Percentiles rank a stretch among this genome's conserved stretches.
phyloP scores from a whole-genome alignment of 2,113 vertebrate genomes.

The Tetraodon nigroviridis region DNA sequence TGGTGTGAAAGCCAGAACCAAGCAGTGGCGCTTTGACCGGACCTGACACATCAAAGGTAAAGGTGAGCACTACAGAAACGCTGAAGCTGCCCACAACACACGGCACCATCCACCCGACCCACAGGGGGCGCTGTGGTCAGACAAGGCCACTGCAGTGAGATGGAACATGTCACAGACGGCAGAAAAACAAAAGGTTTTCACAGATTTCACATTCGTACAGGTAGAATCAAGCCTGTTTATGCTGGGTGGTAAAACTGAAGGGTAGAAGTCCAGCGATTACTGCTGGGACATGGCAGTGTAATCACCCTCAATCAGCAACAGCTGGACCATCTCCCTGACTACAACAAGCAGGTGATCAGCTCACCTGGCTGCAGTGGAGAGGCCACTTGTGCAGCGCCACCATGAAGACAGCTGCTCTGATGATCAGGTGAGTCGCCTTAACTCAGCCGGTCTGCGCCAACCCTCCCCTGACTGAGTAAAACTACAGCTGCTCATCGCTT shows the following conservation, averaged over 20 bases:
- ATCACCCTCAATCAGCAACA: constrained; percentile 28
- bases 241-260: too few species aligned
- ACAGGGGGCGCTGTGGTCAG: too few species aligned
- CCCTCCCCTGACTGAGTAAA: background rate
- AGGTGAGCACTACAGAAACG: background rate
- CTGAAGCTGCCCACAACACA: background rate
- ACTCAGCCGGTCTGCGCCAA: too few species aligned
- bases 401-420: constrained; percentile 26
- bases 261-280: background rate
- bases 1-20: constrained; percentile 89
- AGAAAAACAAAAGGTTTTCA: too few species aligned
- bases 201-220: too few species aligned
- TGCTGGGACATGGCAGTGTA: background rate
- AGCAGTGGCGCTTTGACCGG: constrained; percentile 85
- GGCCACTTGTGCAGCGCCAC: constrained; percentile 5
- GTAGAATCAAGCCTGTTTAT: too few species aligned
- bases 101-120: too few species aligned
- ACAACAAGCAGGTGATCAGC: constrained; percentile 30
- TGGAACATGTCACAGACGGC: too few species aligned
- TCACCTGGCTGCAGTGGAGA: constrained; percentile 20
- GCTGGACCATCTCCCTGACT: background rate
- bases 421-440: constrained; percentile 46
- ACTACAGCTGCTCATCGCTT: background rate
- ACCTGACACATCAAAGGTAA: constrained; percentile 68
- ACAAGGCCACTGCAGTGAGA: too few species aligned